Conservation (phyloP, 2,797 vertebrate genomes). For the Capromys pilorides region DNA sequence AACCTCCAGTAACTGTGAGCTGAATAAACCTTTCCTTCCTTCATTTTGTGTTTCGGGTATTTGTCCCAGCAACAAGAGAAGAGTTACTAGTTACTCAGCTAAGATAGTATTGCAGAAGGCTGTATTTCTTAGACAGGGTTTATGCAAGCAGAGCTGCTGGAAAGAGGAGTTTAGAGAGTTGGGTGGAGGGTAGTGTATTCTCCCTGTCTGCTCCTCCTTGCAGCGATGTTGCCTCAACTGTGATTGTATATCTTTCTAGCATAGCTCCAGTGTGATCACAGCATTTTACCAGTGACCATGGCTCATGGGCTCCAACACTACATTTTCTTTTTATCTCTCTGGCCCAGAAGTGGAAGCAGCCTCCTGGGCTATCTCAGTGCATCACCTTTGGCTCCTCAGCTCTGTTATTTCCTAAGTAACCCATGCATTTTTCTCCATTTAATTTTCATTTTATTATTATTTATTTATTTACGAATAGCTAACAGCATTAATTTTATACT, state of each 20-base stretch:
- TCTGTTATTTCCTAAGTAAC: background rate
- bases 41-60: too few relatives aligned
- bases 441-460: background rate
- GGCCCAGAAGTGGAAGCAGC: background rate
- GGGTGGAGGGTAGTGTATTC: background rate
- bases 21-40: too few relatives aligned
- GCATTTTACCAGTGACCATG: background rate
- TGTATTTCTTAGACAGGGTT: background rate
- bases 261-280: background rate
- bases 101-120: too few relatives aligned
- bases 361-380: background rate
- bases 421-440: background rate
- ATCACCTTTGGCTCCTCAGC: background rate
- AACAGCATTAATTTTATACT: too few relatives aligned
- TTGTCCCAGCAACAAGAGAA: too few relatives aligned
- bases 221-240: background rate
- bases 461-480: too few relatives aligned
- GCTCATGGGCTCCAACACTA: background rate
- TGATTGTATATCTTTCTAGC: background rate
- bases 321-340: background rate
- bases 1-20: too few relatives aligned
- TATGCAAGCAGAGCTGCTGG: background rate
- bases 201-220: background rate
- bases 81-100: too few relatives aligned
- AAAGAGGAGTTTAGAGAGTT: background rate